phyloP scores from a whole-genome alignment of 2,888 invertebrate species.

The Epicampocera succincta region DNA sequence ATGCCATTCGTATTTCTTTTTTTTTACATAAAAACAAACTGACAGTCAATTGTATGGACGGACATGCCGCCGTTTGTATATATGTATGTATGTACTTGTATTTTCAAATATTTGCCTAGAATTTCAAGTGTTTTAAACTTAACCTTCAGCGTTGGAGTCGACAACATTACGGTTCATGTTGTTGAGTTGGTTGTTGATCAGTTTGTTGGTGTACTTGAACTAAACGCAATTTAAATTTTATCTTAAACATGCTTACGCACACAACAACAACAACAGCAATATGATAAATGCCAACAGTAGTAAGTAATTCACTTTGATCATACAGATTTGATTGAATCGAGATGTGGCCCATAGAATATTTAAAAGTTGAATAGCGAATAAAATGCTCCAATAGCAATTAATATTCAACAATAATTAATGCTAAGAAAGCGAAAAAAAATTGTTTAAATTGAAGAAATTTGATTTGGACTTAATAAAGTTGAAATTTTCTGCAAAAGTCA shows the following conservation, averaged over 20 bases:
- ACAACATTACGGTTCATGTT: constrained; percentile 12
- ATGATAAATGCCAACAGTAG: not conserved
- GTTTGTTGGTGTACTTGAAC: constrained; percentile 59
- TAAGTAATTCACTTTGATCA: constrained; percentile 24
- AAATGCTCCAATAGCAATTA: too few relatives aligned
- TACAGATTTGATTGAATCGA: constrained; percentile 18
- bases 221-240: constrained; percentile 52
- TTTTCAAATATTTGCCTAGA: constrained; percentile 65
- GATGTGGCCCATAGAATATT: too few relatives aligned
- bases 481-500: too few relatives aligned
- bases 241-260: not conserved
- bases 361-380: too few relatives aligned
- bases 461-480: too few relatives aligned
- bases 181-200: constrained; percentile 10
- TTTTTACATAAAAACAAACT: constrained; percentile 18
- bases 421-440: too few relatives aligned
- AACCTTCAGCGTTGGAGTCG: constrained; percentile 60
- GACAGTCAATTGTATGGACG: constrained; percentile 26
- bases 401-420: too few relatives aligned
- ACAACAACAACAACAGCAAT: not conserved
- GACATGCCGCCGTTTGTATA: not conserved
- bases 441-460: too few relatives aligned
- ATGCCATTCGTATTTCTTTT: constrained; percentile 17
- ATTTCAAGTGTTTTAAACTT: constrained; percentile 67
- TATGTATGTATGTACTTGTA: not conserved